Base-by-base conservation (phyloP, 1,140 invertebrate species). In the Antheraea mylitta region DNA sequence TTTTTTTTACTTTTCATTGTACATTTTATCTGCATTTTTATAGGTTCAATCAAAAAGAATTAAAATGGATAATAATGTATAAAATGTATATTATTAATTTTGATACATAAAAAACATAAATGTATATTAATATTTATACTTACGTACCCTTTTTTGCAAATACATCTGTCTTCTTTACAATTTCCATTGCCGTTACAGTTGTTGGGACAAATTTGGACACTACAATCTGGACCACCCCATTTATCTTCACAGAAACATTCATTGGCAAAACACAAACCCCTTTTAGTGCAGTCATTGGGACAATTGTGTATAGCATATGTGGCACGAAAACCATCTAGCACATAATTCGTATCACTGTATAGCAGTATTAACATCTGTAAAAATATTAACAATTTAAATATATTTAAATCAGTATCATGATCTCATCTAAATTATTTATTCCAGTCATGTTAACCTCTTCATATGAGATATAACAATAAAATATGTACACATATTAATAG, bases 321-420 rank as follows among this genome's bases (percentile, higher is more conserved):
- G 16, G 98, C 98, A 77, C 95, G 94, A 87, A 99, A 99, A 45
- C 98, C 98, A 91, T 97, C 95, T 71, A 97, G 89, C 13, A 97
- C 96, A 93, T 99, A 99, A 92, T 99, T 99, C 63, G 97, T 98
- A 91, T 99, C 98, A 93, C 97, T 98, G 85, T 98, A 99, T 69
- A 99, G 92, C 67, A 99, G 94, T 79, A 99, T 96, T 79, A 99
- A 92, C 98, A 99, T 99, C 97, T 98, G 92, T 67, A 95, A 94
- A 74, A 86, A 66, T 42, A 42, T 11, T 42, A 42, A 42, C 38
- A 42, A 11, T 42, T 42, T 11, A 42, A 42, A 10, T 42, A 42
- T 11, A 42, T 42, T 10, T 42, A 42, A 42, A 42, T 42, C 11
- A 42, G 38, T 42, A 10, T 1, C 8, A 42, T 11, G 11, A 42